Base-by-base conservation (phyloP, 2,888 invertebrate genomes). In the Calameuta pallipes region DNA sequence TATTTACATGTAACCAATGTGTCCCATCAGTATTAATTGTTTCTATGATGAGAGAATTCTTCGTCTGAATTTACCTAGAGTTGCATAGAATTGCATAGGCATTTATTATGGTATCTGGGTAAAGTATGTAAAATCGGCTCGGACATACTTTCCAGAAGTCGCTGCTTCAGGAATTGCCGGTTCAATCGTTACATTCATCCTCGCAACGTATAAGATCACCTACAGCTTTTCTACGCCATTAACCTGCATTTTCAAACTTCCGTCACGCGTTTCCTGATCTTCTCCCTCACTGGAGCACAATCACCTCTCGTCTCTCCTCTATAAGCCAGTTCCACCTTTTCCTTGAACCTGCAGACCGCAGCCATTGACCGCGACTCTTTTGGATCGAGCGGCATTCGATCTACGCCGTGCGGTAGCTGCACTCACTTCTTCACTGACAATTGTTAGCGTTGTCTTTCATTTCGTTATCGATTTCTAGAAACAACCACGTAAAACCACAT, bases 311-410 rank as follows among this genome's bases (percentile, higher is more conserved):
- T 56, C 56, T 56, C 56, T 56, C 56, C 56, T 23, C 56, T 31
- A 23, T 71, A 31, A 87, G 89, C 88, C 88, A 88, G 89, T 34
- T 88, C 89, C 87, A 56, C 56, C 89, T 88, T 90, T 90, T 90
- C 90, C 90, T 90, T 90, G 90, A 90, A 90, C 90, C 90, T 90
- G 89, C 87, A 86, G 86, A 85, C 86, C 88, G 85, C 90, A 90
- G 90, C 90, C 90, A 90, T 90, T 90, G 90, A 90, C 90, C 90
- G 90, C 89, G 83, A 83, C 85, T 81, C 83, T 81, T 82, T 78
- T 81, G 56, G 56, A 56, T 56, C 56, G 56, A 56, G 56, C 56
- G 56, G 56, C 56, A 56, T 56, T 56, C 56, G 56, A 56, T 56
- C 23, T 56, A 23, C 56, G 56, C 56, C 56, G 56, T 23, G 56